Conservation (phyloP, 2,113 vertebrate species). For the Cinclus cinclus region DNA sequence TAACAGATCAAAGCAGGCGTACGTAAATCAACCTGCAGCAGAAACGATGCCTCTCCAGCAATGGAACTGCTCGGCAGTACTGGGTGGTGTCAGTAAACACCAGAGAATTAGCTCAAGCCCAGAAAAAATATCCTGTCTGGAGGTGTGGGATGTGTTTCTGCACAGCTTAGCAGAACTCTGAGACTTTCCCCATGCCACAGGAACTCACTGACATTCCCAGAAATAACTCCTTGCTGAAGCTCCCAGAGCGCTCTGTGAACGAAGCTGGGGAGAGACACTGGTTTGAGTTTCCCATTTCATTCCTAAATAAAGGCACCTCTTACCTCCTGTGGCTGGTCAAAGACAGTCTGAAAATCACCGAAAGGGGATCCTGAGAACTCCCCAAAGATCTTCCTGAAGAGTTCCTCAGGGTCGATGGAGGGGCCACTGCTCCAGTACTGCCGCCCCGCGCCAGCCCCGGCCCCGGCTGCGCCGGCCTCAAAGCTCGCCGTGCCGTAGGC, state of each 20-base stretch:
- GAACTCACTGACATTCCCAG: background rate
- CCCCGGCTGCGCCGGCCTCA: constrained; percentile 70
- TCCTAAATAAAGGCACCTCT: background rate
- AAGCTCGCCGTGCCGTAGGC: constrained; percentile 85
- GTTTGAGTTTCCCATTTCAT: background rate
- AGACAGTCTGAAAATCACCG: constrained; percentile 86
- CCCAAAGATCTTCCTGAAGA: constrained; percentile 96
- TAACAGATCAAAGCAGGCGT: background rate
- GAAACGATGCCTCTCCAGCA: background rate
- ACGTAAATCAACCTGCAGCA: background rate
- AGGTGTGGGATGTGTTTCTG: background rate
- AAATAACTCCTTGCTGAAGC: background rate
- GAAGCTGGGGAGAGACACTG: background rate
- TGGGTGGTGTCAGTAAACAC: background rate
- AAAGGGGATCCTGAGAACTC: constrained; percentile 90
- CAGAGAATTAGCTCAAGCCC: background rate
- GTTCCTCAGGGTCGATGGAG: constrained; percentile 89
- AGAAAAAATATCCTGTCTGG: background rate
- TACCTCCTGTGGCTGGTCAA: constrained; percentile 94
- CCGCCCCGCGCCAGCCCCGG: constrained; percentile 68
- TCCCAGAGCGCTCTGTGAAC: rapidly evolving
- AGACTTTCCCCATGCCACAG: background rate
- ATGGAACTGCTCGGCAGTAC: background rate
- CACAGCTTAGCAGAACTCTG: rapidly evolving
- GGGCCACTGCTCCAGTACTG: constrained; percentile 87